Percentiles rank a stretch among this genome's conserved stretches.
These are phyloP conservation scores for Didymodactylos carnosus DNA, from an alignment of 2,888 invertebrate species.

Conservation along the genomic window DNA sequence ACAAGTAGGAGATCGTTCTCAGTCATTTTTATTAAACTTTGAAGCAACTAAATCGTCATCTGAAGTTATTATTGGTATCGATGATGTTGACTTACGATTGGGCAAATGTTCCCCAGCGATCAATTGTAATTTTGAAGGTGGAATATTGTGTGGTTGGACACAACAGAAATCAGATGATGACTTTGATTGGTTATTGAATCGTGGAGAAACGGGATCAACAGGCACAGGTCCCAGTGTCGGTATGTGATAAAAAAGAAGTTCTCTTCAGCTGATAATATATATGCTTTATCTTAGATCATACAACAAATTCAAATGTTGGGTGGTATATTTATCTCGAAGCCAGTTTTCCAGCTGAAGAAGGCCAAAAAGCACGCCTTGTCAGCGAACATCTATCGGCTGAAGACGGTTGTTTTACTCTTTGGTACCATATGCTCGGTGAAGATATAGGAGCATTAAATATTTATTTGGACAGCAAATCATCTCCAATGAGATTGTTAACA, in stretches of 20 bases:
- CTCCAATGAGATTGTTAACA: not conserved
- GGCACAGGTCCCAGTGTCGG: constrained; percentile 14
- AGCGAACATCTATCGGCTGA: constrained; percentile 17
- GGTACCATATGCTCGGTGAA: constrained; percentile 14
- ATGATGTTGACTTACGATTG: not conserved
- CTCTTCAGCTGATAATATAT: too few species aligned
- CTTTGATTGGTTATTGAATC: constrained; percentile 20
- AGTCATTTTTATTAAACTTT: not conserved
- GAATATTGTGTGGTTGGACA: constrained; percentile 22
- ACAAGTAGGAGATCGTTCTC: not conserved
- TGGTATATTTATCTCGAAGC: constrained; percentile 23
- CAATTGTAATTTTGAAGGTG: constrained; percentile 24
- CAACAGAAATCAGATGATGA: constrained; percentile 21
- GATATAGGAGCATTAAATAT: constrained; percentile 13
- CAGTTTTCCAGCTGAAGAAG: constrained; percentile 19
- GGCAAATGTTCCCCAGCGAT: constrained; percentile 14
- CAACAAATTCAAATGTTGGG: constrained; percentile 16
- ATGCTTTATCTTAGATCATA: not conserved
- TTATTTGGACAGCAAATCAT: not conserved
- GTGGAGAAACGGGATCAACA: constrained; percentile 9
- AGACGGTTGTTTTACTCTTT: constrained; percentile 9
- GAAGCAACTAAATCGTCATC: not conserved
- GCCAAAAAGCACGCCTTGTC: constrained; percentile 22
- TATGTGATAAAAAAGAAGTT: too few species aligned
- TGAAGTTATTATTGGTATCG: constrained; percentile 3